These are phyloP conservation scores for Eristalinus sepulchralis DNA, from an alignment of 2,888 invertebrate genomes.

Conservation along the genomic window DNA sequence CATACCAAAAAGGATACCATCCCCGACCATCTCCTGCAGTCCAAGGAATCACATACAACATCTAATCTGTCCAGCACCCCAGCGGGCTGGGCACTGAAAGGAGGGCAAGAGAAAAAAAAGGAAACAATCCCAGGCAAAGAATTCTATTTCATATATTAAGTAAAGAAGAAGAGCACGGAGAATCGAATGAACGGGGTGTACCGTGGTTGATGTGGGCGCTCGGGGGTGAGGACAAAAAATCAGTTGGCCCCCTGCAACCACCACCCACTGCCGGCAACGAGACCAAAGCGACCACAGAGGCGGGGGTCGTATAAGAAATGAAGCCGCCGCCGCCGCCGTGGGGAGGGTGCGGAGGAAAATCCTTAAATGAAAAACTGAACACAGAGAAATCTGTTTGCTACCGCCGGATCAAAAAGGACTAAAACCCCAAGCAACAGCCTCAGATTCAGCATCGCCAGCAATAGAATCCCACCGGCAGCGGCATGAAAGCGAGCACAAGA, in stretches of 20 bases:
- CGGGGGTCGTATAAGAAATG: neutral
- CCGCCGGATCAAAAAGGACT: constrained; percentile 51
- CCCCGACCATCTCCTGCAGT: neutral
- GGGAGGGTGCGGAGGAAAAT: neutral
- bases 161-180: constrained; percentile 15
- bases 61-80: constrained; percentile 39
- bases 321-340: neutral
- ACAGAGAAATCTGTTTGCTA: constrained; percentile 61
- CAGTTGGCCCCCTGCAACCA: neutral
- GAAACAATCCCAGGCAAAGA: constrained; percentile 15
- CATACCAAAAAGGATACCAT: constrained; percentile 12
- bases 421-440: constrained; percentile 40
- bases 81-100: neutral
- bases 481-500: constrained; percentile 2
- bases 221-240: neutral
- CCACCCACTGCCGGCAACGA: no score
- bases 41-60: constrained; percentile 11
- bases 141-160: constrained; percentile 32
- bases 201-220: neutral
- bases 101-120: neutral
- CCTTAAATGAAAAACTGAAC: constrained; percentile 60
- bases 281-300: constrained; percentile 28
- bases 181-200: neutral
- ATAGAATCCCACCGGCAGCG: neutral
- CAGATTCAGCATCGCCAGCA: neutral